Base-by-base conservation (phyloP, 2,888 invertebrate species). In the Drosophila anomalipes region DNA sequence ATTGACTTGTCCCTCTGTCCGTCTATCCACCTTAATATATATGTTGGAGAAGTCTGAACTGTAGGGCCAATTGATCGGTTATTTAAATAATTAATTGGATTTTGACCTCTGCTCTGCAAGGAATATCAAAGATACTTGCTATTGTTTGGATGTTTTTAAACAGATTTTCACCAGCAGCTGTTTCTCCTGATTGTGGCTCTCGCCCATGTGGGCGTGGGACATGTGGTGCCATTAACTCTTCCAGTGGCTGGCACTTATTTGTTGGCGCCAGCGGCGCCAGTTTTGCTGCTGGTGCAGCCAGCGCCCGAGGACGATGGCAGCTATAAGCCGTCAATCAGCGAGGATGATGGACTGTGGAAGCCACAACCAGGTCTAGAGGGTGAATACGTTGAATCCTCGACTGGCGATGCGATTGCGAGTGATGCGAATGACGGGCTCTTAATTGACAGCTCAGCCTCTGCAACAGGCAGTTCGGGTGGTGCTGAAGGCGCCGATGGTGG, bases 241-340 rank as follows among this genome's bases (percentile, higher is more conserved):
- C 72, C 83, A 28, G 28, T 37, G 9, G 47, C 62, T 33, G 84
- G 88, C 19, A 88, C 90, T 19, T 90, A 80, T 56, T 22, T 77
- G 32, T 41, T 85, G 33, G 41, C 81, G 0, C 86, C 66, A 30
- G 60, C 64, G 26, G 28, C 26, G 0, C 71, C 62, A n/a, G 35
- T 89, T 12, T 0, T 84, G 5, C 7, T 69, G 32, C 53, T 85
- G 3, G 86, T 85, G 16, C 90, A 85, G 22, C 69, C 69, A 22
- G 69, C 70, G 7, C 67, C 83, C 12, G 85, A 70, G 60, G 85
- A 90, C 10, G 89, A 90, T 77, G 85, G 85, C 53, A 82, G 74
- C 74, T 88, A 79, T 51, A 88, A 83, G 52, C 69, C 79, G 1
- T 71, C 74, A n/a, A 58, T 62, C 35, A 66, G 65, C 26, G 77